These are phyloP conservation scores for Solenodon paradoxus DNA, from an alignment of 2,113 vertebrate species.

Conservation along the genomic window DNA sequence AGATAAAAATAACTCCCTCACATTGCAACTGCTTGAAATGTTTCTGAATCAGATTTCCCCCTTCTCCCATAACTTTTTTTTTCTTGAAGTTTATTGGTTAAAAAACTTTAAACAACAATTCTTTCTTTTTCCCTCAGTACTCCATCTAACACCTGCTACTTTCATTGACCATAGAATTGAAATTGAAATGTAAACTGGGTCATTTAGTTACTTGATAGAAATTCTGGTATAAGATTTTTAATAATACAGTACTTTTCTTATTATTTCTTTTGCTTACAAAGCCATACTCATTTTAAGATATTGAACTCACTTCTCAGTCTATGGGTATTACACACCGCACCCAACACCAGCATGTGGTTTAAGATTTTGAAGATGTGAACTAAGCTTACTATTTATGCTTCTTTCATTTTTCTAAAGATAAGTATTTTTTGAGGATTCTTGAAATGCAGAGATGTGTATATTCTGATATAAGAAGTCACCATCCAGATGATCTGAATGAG, in stretches of 20 bases:
- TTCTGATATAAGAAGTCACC: conserved; percentile 13
- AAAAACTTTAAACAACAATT: neutral
- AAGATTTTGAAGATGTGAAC: too few species aligned
- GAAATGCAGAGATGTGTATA: neutral
- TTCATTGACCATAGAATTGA: neutral
- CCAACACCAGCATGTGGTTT: too few species aligned
- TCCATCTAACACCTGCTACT: neutral
- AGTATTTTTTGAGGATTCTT: neutral
- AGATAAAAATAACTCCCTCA: neutral
- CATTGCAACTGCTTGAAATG: neutral
- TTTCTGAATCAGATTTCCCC: neutral
- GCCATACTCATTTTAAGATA: too few species aligned
- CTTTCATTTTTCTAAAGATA: conserved; percentile 12
- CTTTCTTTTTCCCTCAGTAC: neutral
- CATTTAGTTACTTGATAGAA: neutral
- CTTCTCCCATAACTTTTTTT: neutral
- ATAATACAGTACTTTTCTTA: too few species aligned
- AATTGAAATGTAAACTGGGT: neutral
- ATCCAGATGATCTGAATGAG: neutral
- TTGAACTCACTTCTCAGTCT: too few species aligned
- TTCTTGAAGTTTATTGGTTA: neutral
- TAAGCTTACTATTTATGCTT: neutral
- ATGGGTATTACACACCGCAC: too few species aligned
- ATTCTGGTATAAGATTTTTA: neutral
- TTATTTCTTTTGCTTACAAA: too few species aligned